Evolutionary conservation across 1,140 invertebrate genomes (phyloP), one percentile per base, ranked within the genome.

Genomic region (Procambarus clarkii): DNA sequence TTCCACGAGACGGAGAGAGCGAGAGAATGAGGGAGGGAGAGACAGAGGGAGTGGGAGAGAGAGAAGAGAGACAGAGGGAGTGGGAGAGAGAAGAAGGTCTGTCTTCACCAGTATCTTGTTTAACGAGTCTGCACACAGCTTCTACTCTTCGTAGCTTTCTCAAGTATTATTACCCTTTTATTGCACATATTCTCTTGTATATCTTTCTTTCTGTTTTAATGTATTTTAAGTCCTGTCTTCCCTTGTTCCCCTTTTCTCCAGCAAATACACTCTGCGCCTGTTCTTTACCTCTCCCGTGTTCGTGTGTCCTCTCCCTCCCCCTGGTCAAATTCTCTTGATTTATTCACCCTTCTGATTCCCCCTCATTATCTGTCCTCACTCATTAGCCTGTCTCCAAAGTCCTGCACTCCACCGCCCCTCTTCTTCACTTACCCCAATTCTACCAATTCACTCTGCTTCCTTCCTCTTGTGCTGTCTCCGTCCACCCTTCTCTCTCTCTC

Each of bases 281-380:
- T 54, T 5, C 50, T 54, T 54, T 54, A 13, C 50, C 13, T 54
- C 13, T 54, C 50, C 8, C 13, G 8, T 54, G 5, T 54, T 3
- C 69, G 11, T 34, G 69, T 74, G n/a, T 74, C 69, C 69, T 34
- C n/a, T 34, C 34, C 24, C 60, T 18, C 7, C 69, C 69, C 24
- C 21, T 34, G 7, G n/a, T 74, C n/a, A 74, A 24, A 74, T 74
- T 74, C 24, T 74, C 69, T 34, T 74, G 69, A 74, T 74, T 74
- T 34, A 74, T 74, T 74, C 69, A 74, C 69, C 69, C 69, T 74
- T 74, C n/a, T 34, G 8, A 34, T 34, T 74, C 69, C 69, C 69
- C n/a, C 69, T 74, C 69, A 24, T 74, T 74, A 74, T 74, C 69
- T 74, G 69, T 74, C 69, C 69, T 11, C 7, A 5, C 24, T 74